Percentiles rank a stretch among this genome's conserved stretches.
Conservation (phyloP, 30 jellyfish, hydroid and myxozoan species). For the Aurelia aurita region DNA sequence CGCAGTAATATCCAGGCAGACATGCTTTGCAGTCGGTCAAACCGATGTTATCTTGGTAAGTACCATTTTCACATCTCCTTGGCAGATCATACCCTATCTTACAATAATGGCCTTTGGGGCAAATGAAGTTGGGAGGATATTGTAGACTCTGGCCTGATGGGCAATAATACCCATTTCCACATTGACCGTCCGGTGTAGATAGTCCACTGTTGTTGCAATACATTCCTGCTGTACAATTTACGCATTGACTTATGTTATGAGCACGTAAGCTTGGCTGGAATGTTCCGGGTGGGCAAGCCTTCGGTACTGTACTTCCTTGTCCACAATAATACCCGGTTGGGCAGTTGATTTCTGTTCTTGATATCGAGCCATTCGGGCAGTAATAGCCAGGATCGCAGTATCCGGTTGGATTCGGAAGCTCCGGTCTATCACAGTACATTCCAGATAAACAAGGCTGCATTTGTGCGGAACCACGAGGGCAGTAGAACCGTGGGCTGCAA, state of each 20-base stretch:
- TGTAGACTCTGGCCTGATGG: conserved; percentile 85
- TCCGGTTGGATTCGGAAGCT: conserved; percentile 78
- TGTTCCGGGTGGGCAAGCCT: conserved; percentile 88
- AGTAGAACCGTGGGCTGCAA: conserved; percentile 82
- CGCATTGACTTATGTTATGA: conserved; percentile 62
- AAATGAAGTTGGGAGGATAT: conserved; percentile 69
- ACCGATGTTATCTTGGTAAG: conserved; percentile 88
- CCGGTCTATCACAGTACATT: conserved; percentile 73
- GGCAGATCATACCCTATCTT: conserved; percentile 80
- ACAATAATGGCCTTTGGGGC: conserved; percentile 94
- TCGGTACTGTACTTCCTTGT: conserved; percentile 69
- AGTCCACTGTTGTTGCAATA: conserved; percentile 85
- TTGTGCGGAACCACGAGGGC: conserved; percentile 90
- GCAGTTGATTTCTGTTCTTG: conserved; percentile 67
- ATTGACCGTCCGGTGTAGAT: conserved; percentile 65
- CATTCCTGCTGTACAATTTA: conserved; percentile 87
- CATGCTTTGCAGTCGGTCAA: conserved; percentile 71
- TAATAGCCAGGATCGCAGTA: conserved; percentile 88
- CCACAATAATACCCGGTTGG: conserved; percentile 89
- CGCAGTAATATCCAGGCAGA: conserved; percentile 87
- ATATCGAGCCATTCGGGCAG: conserved; percentile 92
- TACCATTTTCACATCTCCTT: conserved; percentile 91
- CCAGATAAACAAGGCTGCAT: conserved; percentile 90
- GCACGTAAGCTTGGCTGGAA: conserved; percentile 74
- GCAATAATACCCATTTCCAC: conserved; percentile 87